Evolutionary conservation across 2,113 vertebrate species (phyloP).

Genomic region (Apteryx mantelli): DNA sequence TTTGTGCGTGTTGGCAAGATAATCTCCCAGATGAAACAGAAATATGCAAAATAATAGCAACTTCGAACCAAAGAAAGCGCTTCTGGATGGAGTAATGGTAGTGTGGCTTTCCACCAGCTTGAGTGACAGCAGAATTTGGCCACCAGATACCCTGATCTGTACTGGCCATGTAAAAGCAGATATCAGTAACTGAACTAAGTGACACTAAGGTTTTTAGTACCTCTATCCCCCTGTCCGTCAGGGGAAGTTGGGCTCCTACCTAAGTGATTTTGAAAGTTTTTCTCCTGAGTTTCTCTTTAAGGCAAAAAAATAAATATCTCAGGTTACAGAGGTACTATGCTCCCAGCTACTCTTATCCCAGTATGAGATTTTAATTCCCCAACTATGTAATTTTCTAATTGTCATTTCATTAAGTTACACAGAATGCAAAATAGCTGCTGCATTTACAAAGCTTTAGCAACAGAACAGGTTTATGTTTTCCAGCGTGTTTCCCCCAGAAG

Average conservation of each 20-base stretch:
- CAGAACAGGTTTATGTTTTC: neutral
- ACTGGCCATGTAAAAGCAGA: neutral
- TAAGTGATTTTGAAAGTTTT: neutral
- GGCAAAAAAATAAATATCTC: neutral
- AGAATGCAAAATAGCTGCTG: neutral
- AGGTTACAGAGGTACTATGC: neutral
- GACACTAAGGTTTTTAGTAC: neutral
- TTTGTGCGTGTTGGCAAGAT: neutral
- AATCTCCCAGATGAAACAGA: neutral
- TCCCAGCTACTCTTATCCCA: neutral
- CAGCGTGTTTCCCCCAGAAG: neutral
- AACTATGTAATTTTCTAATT: neutral
- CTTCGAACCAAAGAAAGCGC: neutral
- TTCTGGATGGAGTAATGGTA: neutral
- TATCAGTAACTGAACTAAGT: neutral
- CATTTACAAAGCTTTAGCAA: neutral
- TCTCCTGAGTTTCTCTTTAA: neutral
- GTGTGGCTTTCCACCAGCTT: neutral
- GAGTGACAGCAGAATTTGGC: neutral
- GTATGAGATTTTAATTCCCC: neutral
- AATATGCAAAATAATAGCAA: neutral
- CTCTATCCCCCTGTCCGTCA: neutral
- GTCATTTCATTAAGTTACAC: neutral
- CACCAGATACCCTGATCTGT: neutral
- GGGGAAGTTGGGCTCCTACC: neutral